phyloP scores from a whole-genome alignment of 2,888 invertebrate genomes.

The Diarsia mendica region DNA sequence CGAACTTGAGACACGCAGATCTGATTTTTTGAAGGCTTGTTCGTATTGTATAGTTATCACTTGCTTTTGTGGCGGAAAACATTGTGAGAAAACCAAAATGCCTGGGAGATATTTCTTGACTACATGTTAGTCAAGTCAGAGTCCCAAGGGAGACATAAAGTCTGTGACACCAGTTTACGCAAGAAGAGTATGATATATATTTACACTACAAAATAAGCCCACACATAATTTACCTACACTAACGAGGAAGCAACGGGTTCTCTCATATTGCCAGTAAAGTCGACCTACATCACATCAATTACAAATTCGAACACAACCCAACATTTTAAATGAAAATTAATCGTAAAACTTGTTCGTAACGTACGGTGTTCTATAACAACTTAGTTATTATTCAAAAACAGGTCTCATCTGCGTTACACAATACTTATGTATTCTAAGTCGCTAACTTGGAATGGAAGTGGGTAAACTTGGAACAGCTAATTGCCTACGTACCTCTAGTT shows the following conservation, averaged over 20 bases:
- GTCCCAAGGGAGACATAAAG: too few relatives aligned
- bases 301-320: neutral
- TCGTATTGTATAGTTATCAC: too few relatives aligned
- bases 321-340: conserved; percentile 29
- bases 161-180: too few relatives aligned
- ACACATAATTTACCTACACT: neutral
- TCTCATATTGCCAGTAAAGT: neutral
- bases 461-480: conserved; percentile 65
- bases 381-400: conserved; percentile 51
- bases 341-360: conserved; percentile 35
- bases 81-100: too few relatives aligned
- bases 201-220: conserved; percentile 2
- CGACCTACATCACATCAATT: neutral
- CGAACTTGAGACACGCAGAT: too few relatives aligned
- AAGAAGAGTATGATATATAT: neutral
- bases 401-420: conserved; percentile 61
- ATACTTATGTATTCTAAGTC: conserved; percentile 57
- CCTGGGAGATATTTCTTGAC: too few relatives aligned
- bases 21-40: too few relatives aligned
- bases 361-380: conserved; percentile 31
- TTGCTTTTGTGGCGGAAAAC: too few relatives aligned
- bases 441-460: conserved; percentile 58
- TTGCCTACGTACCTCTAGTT: conserved; percentile 61
- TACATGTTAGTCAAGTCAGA: too few relatives aligned
- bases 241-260: neutral